Base-by-base conservation (phyloP, 2,888 invertebrate genomes). In the Tetropium fuscum region DNA sequence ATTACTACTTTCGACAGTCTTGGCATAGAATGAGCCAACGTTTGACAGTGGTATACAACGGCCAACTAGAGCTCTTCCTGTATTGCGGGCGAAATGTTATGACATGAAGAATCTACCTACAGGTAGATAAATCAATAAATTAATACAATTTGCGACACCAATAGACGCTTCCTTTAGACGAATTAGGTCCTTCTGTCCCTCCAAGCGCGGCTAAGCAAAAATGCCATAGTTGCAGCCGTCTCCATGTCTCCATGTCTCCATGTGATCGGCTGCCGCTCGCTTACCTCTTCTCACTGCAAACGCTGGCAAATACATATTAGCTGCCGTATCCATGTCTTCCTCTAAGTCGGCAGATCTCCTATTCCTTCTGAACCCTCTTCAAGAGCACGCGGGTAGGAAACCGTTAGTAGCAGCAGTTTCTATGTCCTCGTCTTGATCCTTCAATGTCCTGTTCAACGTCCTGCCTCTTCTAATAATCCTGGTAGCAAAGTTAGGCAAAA, bases 401-500 rank as follows among this genome's bases (percentile, higher is more conserved):
- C 55, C 61, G 27, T 59, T 58, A 15, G 54, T 64, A 10, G 54
- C 59, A 5, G 60, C 54, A 6, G 25, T 40, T 2, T 66, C 58
- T 44, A 53, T 53, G 19, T 61, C 61, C 7, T 27, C 45, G 20
- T 60, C 60, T n/a, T 53, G 45, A 27, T 41, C n/a, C 15, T 60
- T 55, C 10, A n/a, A n/a, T n/a, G n/a, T n/a, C n/a, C n/a, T n/a
- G n/a, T n/a, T n/a, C n/a, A 16, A 45, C 13, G 47, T 19, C 30
- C 60, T 20, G 5, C 6, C 34, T 30, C 34, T 38, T 41, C 60
- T 56, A 22, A 64, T 53, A 2, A 55, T 58, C 16, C 53, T 61
- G 8, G 61, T 58, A 3, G 60, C 44, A 36, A 66, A 66, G 2
- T 58, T 11, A 0, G 66, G 66, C n/a, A 66, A 27, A 15, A 66